Evolutionary conservation across 2,888 invertebrate genomes (phyloP), one percentile per base, ranked within the genome.

Genomic region (Danaus chrysippus): DNA sequence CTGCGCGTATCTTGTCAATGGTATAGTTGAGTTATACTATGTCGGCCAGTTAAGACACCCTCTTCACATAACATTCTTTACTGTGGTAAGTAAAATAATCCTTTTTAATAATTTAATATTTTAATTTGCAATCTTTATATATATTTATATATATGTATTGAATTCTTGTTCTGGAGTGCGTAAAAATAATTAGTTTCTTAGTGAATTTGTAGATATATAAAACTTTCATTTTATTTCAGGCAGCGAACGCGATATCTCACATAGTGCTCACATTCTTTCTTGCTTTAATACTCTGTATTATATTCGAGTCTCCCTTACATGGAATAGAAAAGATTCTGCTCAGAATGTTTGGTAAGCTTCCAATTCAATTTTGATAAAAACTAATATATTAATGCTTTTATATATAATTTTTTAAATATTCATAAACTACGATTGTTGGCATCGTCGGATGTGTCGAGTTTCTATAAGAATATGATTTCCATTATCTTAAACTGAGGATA

Each of bases 301-400:
- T 93, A 44, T 95, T 95, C 73, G 95, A 95, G 79, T 94, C 94
- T 10, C 95, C 95, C 1, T 92, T 95, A 71, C 93, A 94, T 70
- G 93, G 94, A 3, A 87, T 95, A 55, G 94, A 95, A 78, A 93
- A 93, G 74, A 92, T 94, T 66, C 83, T 95, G n/a, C 82, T 94
- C 0, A 83, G 86, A 71, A 84, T 83, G 71, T 88, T 92, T 74
- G 86, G 91, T 89, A 72, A 79, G 86, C 49, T 49, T 61, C 44
- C 15, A 56, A 56, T 56, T 72, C 56, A 60, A 49, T 56, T 49
- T 23, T 52, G 56, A 56, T 49, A 49, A 17, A 49, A 41, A 54
- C 23, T 34, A 13, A 56, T 55, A 59, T 41, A 34, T 59, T 46
- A 56, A 43, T 23, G 12, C 19, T 10, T 43, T 43, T 49, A 49